Percentiles rank a stretch among this genome's conserved stretches.
These are phyloP conservation scores for Epinephelus malabaricus DNA, from an alignment of 2,797 vertebrate species.

Conservation along the genomic window DNA sequence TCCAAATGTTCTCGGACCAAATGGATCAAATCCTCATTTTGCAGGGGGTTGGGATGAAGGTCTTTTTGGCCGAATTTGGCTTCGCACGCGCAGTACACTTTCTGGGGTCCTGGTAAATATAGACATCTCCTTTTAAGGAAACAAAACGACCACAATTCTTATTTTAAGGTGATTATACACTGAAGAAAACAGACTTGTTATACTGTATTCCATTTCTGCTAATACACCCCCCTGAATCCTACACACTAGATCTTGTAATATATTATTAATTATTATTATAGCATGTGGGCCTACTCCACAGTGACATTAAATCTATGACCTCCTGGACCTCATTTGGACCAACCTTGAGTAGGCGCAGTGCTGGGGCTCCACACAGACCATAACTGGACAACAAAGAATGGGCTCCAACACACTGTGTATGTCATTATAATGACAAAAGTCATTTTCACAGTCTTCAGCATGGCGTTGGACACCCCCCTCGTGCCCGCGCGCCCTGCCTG, in stretches of 20 bases:
- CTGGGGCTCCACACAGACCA: slow-evolving; percentile 92
- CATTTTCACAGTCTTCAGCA: slow-evolving; percentile 93
- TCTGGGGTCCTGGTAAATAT: too few relatives aligned
- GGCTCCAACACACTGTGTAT: slow-evolving; percentile 90
- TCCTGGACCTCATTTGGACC: background rate
- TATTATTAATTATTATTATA: background rate
- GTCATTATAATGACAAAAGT: slow-evolving; percentile 91
- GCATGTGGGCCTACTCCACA: background rate
- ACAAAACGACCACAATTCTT: too few relatives aligned
- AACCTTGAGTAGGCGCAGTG: slow-evolving; percentile 87
- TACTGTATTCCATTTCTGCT: too few relatives aligned
- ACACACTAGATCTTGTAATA: background rate
- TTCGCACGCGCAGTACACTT: too few relatives aligned
- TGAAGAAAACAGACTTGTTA: too few relatives aligned
- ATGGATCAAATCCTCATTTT: too few relatives aligned
- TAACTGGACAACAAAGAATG: slow-evolving; percentile 92
- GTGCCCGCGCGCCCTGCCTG: slow-evolving; percentile 80
- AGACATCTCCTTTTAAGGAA: too few relatives aligned
- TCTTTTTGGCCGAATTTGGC: too few relatives aligned
- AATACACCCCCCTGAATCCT: too few relatives aligned
- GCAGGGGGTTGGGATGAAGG: too few relatives aligned
- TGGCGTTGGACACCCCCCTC: slow-evolving; percentile 88
- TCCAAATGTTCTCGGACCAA: too few relatives aligned
- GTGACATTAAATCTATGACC: background rate
- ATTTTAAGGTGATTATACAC: too few relatives aligned